Percentiles rank a stretch among this genome's conserved stretches.
phyloP scores from a whole-genome alignment of 1,140 invertebrate genomes.

The Yoshiicerus persimilis region DNA sequence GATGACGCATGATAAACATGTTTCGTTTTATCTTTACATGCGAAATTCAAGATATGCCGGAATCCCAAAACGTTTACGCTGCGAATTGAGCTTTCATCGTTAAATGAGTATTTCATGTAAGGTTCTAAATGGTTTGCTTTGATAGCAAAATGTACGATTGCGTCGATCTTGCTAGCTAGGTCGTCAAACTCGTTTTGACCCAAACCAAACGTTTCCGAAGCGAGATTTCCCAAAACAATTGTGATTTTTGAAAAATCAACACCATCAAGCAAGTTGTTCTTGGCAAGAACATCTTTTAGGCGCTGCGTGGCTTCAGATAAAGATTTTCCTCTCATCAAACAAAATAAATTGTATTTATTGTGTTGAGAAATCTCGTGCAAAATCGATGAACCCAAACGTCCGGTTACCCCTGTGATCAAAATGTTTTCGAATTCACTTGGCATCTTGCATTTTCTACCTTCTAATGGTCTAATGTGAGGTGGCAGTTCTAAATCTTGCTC shows the following conservation, averaged over 20 bases:
- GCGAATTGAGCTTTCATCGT: neutral
- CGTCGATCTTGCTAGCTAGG: neutral
- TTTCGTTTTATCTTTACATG: neutral
- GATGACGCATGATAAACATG: conserved; percentile 13
- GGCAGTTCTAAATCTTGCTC: neutral
- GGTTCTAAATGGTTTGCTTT: neutral
- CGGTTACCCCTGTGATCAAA: conserved; percentile 28
- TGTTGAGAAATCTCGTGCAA: conserved; percentile 7
- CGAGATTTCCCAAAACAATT: neutral
- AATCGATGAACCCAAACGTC: conserved; percentile 11
- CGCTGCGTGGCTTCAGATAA: neutral
- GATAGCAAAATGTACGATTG: neutral
- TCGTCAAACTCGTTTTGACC: neutral
- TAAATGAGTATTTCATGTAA: neutral
- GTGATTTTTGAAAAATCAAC: neutral
- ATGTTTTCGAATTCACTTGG: neutral
- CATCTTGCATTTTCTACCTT: neutral
- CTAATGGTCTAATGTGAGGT: neutral
- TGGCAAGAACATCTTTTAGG: neutral
- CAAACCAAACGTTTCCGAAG: neutral
- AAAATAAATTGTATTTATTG: neutral
- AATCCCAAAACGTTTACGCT: conserved; percentile 21
- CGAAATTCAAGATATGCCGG: conserved; percentile 12
- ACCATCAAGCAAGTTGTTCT: neutral
- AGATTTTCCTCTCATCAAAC: neutral